These are phyloP conservation scores for Thomomys bottae DNA, from an alignment of 2,113 vertebrate genomes.

Conservation along the genomic window DNA sequence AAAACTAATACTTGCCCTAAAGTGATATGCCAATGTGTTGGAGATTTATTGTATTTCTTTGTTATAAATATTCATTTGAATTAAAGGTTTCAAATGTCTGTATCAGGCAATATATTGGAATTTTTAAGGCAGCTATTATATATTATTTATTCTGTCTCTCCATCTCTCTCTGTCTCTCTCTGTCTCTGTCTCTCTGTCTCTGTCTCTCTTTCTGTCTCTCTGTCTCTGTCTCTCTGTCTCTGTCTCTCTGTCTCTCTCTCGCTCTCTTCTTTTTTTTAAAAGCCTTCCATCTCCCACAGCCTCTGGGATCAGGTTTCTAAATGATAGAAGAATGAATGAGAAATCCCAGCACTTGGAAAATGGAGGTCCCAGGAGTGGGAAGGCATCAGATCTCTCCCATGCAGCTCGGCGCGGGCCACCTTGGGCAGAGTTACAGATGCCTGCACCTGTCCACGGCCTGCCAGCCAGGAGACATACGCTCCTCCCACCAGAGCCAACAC, in stretches of 20 bases:
- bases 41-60: slow-evolving; percentile 3
- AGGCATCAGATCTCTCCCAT: background rate
- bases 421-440: background rate
- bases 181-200: too few relatives aligned
- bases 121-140: background rate
- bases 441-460: slow-evolving; percentile 9
- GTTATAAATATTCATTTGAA: slow-evolving; percentile 37
- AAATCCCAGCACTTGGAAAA: slow-evolving; percentile 13
- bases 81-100: slow-evolving; percentile 43
- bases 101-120: background rate
- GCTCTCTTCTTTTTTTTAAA: background rate
- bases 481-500: background rate
- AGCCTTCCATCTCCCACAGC: background rate
- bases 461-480: background rate
- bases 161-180: too few relatives aligned
- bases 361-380: background rate
- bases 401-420: slow-evolving; percentile 33
- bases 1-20: background rate
- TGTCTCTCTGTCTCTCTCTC: too few relatives aligned
- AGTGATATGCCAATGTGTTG: background rate
- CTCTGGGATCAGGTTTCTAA: background rate
- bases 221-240: too few relatives aligned
- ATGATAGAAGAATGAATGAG: background rate
- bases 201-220: too few relatives aligned
- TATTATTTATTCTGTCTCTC: too few relatives aligned